Percentiles rank a stretch among this genome's conserved stretches.
Conservation (phyloP, 2,113 vertebrate genomes). For the Thinocorus orbignyianus region DNA sequence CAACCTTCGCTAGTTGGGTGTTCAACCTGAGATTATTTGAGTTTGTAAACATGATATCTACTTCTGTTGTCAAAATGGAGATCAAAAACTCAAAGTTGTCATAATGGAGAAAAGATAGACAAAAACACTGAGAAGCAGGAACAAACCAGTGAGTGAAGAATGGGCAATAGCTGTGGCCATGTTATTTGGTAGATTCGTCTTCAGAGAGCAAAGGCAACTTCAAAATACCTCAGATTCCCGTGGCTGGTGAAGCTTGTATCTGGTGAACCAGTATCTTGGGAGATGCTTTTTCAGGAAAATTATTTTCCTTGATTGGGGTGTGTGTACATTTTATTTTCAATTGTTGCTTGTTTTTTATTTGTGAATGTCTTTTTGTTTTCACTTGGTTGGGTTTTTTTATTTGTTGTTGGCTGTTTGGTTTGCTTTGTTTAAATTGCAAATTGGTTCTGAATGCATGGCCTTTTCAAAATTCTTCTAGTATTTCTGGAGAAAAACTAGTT, state of each 20-base stretch:
- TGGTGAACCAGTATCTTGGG: not conserved
- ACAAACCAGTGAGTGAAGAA: not conserved
- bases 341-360: not conserved
- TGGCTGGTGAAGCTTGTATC: not conserved
- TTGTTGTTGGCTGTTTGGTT: not conserved
- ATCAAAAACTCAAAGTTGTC: not conserved
- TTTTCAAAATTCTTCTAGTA: not conserved
- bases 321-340: not conserved
- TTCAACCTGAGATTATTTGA: not conserved
- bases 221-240: not conserved
- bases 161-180: accelerated
- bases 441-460: not conserved
- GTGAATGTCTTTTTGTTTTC: not conserved
- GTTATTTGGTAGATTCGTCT: not conserved
- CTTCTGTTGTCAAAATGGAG: not conserved
- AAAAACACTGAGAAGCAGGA: not conserved
- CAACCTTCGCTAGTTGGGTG: not conserved
- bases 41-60: not conserved
- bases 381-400: not conserved
- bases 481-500: not conserved
- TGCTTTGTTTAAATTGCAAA: not conserved
- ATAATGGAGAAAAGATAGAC: not conserved
- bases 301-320: not conserved
- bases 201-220: not conserved
- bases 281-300: not conserved